Evolutionary conservation across 1,140 invertebrate species (phyloP), one percentile per base, ranked within the genome.

Genomic region (Sminthurides bifidus): DNA sequence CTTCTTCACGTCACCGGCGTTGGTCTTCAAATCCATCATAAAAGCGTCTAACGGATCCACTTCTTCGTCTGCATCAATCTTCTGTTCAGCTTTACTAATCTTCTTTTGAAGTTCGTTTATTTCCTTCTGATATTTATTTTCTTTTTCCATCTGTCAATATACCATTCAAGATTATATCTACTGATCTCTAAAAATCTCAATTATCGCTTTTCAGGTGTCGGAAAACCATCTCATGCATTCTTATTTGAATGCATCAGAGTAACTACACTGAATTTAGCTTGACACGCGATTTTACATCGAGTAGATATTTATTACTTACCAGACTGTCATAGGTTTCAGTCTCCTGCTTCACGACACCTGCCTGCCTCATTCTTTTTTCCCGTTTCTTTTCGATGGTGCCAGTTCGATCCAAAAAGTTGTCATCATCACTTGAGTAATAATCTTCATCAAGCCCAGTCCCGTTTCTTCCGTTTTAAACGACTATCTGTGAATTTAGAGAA

Each of bases 361-460:
- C 75, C 61, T 76, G 66, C 72, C 77, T 73, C 81, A 89, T 91
- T 65, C 90, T 73, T 56, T 79, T 77, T 62, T 83, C 74, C 15
- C 93, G 74, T 71, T 96, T 96, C 57, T 81, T 81, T 68, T 95
- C 91, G 29, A 97, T 80, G 46, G 82, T 81, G 6, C 94, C 94
- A 10, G 94, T 98, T 65, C 94, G 75, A 71, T 98, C 95, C 48
- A 94, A 76, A 73, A 88, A 98, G 17, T 85, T 86, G 70, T 98
- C 95, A 58, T 98, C 94, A 69, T 98, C 94, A n/a, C 87, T 92
- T 67, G 94, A 89, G 70, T 94, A 94, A 69, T 77, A 95, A 73
- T 95, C 90, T 68, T 92, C 83, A 33, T 89, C 87, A 68, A n/a
- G 84, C 82, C 84, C 84, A 85, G 66, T 87, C 82, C 58, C 78